Conservation (phyloP, 2,113 vertebrate species). For the Lepidothrix coronata region DNA sequence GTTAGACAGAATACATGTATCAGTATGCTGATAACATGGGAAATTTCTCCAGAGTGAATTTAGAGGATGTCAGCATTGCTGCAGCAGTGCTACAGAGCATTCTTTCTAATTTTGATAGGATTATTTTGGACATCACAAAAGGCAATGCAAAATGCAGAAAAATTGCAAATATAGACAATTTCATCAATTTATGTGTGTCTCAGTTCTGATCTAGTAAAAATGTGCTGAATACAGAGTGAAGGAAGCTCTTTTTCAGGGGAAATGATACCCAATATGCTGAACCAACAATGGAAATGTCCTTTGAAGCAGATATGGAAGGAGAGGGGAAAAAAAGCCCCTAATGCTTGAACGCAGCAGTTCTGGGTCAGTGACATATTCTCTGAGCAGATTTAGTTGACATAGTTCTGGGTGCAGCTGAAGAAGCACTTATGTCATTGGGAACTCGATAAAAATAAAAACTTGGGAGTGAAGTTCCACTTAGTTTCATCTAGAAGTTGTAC, state of each 20-base stretch:
- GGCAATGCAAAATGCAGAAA: background rate
- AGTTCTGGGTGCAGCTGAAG: background rate
- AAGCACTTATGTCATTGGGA: background rate
- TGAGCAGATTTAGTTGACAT: background rate
- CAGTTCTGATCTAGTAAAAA: background rate
- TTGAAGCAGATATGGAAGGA: background rate
- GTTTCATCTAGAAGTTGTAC: background rate
- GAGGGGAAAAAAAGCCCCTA: background rate
- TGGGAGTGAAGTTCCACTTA: background rate
- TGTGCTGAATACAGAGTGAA: background rate
- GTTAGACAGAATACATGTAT: background rate
- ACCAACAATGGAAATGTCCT: background rate
- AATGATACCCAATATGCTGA: background rate
- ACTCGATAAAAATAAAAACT: background rate
- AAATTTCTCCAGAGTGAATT: background rate
- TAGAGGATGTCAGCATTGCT: background rate
- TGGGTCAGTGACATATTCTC: background rate
- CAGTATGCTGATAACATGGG: background rate
- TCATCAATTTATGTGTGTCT: background rate
- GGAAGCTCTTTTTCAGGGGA: background rate
- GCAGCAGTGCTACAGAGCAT: background rate
- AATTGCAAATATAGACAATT: background rate
- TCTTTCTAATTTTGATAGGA: background rate
- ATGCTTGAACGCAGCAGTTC: background rate
- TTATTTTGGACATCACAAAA: background rate